These are phyloP conservation scores for Austrofundulus limnaeus DNA, from an alignment of 2,113 vertebrate genomes.

Conservation along the genomic window DNA sequence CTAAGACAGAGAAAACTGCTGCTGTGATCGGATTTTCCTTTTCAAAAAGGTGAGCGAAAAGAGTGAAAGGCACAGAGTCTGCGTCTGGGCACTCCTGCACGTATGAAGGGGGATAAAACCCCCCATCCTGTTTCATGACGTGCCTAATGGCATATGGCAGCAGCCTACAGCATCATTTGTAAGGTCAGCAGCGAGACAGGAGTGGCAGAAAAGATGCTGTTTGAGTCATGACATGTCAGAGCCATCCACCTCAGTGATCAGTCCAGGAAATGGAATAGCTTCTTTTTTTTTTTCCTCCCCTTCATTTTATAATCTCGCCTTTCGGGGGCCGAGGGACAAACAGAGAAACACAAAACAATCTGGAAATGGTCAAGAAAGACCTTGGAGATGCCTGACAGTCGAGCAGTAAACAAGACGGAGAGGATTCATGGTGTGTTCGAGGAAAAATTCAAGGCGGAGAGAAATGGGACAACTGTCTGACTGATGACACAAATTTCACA, in stretches of 20 bases:
- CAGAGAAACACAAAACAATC: conserved; percentile 73
- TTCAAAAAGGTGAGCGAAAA: conserved; percentile 33
- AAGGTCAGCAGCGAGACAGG: conserved; percentile 74
- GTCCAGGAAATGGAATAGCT: conserved; percentile 79
- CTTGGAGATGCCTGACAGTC: conserved; percentile 68
- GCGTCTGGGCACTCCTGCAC: conserved; percentile 8
- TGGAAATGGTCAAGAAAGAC: conserved; percentile 64
- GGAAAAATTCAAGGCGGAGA: conserved; percentile 28
- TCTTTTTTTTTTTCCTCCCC: neutral
- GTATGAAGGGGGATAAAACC: conserved; percentile 33
- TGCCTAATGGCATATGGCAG: conserved; percentile 77
- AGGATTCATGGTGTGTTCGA: conserved; percentile 57
- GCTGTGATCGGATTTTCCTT: conserved; percentile 57
- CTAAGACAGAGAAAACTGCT: conserved; percentile 40
- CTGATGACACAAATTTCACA: conserved; percentile 8
- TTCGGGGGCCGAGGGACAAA: conserved; percentile 65
- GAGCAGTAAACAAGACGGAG: conserved; percentile 54
- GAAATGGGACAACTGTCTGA: neutral
- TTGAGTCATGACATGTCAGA: conserved; percentile 82
- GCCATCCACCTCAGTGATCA: conserved; percentile 76
- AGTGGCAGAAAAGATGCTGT: conserved; percentile 79
- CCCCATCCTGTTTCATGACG: conserved; percentile 59
- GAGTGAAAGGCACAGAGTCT: conserved; percentile 19
- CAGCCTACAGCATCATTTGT: conserved; percentile 80
- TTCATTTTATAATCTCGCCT: conserved; percentile 53